Percentiles rank a stretch among this genome's conserved stretches.
phyloP scores from a whole-genome alignment of 1,140 invertebrate species.

The Mercenaria mercenaria region DNA sequence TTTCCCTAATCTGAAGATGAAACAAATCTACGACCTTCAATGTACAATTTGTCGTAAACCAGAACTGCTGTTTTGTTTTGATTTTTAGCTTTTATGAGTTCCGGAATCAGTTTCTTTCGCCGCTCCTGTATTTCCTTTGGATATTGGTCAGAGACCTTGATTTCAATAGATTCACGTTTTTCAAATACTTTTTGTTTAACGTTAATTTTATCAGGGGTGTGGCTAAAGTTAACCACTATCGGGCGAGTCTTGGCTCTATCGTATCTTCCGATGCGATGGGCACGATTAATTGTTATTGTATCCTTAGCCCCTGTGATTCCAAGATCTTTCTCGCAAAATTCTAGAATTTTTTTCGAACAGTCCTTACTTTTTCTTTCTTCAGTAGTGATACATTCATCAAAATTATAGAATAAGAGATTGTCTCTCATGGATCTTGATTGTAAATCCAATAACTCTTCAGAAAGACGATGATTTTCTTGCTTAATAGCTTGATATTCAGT shows the following conservation, averaged over 20 bases:
- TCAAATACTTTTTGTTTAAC: background rate
- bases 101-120: too few species aligned
- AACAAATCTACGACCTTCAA: too few species aligned
- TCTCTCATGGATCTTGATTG: background rate
- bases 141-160: background rate
- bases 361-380: conserved; percentile 2
- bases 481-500: background rate
- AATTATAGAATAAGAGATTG: background rate
- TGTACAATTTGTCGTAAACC: too few species aligned
- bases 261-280: background rate
- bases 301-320: background rate
- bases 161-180: too few species aligned
- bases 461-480: background rate
- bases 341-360: background rate
- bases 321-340: background rate
- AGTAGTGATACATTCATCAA: background rate
- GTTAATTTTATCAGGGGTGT: background rate
- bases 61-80: too few species aligned
- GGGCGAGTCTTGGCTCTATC: background rate
- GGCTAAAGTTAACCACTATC: conserved; percentile 16
- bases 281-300: background rate
- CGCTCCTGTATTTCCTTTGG: background rate
- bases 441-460: background rate
- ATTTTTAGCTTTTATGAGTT: too few species aligned
- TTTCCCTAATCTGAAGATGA: too few species aligned